Conservation (phyloP, 2,113 vertebrate genomes). For the Thamnaconus septentrionalis region DNA sequence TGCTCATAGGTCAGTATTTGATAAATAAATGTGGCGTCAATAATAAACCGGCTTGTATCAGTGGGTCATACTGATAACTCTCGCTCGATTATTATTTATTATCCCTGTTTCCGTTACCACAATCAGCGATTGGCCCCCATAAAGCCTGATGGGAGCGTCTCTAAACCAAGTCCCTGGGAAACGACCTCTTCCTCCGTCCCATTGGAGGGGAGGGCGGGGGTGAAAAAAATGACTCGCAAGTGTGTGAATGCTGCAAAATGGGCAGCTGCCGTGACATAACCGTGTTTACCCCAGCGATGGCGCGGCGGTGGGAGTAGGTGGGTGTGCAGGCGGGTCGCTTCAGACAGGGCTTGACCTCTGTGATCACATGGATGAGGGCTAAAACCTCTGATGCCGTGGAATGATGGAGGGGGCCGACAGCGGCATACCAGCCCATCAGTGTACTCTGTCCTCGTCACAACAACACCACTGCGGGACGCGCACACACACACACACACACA, state of each 20-base stretch:
- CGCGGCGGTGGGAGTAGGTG: conserved; percentile 19
- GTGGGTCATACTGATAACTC: too few relatives aligned
- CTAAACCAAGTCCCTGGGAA: too few relatives aligned
- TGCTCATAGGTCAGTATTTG: too few relatives aligned
- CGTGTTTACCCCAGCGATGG: conserved; percentile 31
- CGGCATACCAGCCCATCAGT: conserved; percentile 48
- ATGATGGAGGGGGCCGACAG: conserved; percentile 19
- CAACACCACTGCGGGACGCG: conserved; percentile 6
- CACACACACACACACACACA: too few relatives aligned
- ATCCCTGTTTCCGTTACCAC: too few relatives aligned
- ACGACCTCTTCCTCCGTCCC: too few relatives aligned
- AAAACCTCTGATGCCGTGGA: conserved; percentile 36
- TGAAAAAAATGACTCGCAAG: neutral
- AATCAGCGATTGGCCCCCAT: too few relatives aligned
- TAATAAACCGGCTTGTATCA: too few relatives aligned
- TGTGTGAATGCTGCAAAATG: conserved; percentile 5
- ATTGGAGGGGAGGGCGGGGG: too few relatives aligned
- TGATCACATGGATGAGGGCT: conserved; percentile 47
- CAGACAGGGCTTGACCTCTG: conserved; percentile 17
- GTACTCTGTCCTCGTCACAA: conserved; percentile 50
- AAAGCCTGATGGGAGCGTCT: too few relatives aligned
- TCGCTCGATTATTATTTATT: too few relatives aligned
- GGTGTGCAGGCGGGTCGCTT: conserved; percentile 19
- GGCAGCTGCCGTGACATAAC: conserved; percentile 34
- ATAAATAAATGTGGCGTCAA: too few relatives aligned